These are phyloP conservation scores for Siniperca undulata DNA, from an alignment of 2,797 vertebrate species.

Conservation along the genomic window DNA sequence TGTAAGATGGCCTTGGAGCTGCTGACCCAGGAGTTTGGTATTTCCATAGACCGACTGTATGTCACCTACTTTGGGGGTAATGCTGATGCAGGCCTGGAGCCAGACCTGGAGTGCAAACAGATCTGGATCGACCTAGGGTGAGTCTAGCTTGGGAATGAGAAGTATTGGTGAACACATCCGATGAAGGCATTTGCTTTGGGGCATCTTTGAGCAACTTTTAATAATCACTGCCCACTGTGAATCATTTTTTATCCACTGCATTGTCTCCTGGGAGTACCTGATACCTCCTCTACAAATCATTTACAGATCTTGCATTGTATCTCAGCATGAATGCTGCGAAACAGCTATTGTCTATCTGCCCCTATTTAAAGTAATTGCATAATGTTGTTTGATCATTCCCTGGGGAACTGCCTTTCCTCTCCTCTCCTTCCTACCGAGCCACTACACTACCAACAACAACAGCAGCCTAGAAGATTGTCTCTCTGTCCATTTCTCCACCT, in stretches of 20 bases:
- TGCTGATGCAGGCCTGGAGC: constrained; percentile 91
- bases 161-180: neutral
- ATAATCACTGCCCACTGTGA: neutral
- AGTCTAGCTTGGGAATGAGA: constrained; percentile 59
- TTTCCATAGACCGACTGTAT: constrained; percentile 93
- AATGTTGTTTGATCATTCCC: constrained; percentile 10
- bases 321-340: neutral
- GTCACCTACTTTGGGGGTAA: constrained; percentile 97
- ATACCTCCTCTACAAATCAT: neutral
- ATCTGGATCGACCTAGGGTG: constrained; percentile 99
- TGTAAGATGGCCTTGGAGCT: constrained; percentile 96
- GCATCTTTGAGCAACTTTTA: neutral
- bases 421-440: neutral
- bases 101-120: constrained; percentile 96
- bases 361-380: constrained; percentile 1
- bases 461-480: constrained; percentile 1
- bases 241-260: neutral
- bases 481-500: neutral
- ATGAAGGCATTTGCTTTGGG: neutral
- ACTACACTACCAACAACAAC: constrained; percentile 12
- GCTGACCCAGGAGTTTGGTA: constrained; percentile 94
- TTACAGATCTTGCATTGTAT: neutral
- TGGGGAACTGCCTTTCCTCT: neutral
- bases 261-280: too few species aligned
- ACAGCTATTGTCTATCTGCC: neutral